phyloP scores from a whole-genome alignment of 2,888 invertebrate species.

The Lacanobia oleracea region DNA sequence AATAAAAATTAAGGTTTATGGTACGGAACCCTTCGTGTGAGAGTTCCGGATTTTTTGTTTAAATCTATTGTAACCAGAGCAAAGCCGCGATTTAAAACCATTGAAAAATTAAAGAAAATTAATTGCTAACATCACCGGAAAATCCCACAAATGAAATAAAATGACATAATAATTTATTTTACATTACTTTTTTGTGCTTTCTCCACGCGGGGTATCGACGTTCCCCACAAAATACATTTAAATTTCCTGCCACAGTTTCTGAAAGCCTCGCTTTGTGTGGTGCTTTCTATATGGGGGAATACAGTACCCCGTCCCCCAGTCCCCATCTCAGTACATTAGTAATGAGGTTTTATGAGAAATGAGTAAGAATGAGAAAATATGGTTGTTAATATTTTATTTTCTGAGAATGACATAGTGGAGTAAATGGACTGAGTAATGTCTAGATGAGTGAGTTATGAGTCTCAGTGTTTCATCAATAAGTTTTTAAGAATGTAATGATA shows the following conservation, averaged over 20 bases:
- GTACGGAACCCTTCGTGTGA: too few species aligned
- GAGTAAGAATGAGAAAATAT: conserved; percentile 24
- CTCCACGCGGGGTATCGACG: neutral
- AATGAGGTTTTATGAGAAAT: conserved; percentile 49
- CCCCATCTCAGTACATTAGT: conserved; percentile 27
- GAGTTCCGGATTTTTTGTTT: too few species aligned
- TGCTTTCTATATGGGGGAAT: conserved; percentile 19
- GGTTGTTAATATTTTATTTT: conserved; percentile 31
- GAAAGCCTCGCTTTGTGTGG: conserved; percentile 41
- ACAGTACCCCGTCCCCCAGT: neutral
- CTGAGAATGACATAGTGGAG: neutral
- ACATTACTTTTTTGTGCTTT: neutral
- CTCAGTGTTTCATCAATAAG: neutral
- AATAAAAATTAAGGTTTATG: too few species aligned
- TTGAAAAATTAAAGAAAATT: too few species aligned
- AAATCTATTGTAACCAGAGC: too few species aligned
- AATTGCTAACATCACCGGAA: too few species aligned
- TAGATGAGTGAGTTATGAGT: conserved; percentile 4
- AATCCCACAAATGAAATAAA: neutral
- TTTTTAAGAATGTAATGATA: neutral
- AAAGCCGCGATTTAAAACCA: too few species aligned
- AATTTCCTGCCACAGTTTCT: conserved; percentile 24
- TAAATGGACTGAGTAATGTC: conserved; percentile 10
- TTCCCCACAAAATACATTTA: conserved; percentile 36
- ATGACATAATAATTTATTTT: neutral